Percentiles rank a stretch among this genome's conserved stretches.
Conservation (phyloP, 2,797 vertebrate species). For the Acanthis flammea region DNA sequence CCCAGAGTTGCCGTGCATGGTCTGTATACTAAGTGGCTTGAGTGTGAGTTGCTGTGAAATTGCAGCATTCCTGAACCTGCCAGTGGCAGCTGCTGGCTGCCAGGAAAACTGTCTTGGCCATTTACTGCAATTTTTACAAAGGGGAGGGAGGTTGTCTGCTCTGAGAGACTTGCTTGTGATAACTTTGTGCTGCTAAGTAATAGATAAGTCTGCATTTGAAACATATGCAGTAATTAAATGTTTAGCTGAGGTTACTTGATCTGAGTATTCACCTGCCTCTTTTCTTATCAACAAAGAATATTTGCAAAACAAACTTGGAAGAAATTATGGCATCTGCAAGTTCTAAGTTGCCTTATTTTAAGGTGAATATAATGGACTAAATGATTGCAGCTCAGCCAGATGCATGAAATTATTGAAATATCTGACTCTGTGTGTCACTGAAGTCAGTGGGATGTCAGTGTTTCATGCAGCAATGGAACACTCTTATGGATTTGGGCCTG, state of each 20-base stretch:
- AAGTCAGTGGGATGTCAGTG: neutral
- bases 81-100: neutral
- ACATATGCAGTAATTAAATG: neutral
- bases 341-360: neutral
- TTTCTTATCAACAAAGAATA: neutral
- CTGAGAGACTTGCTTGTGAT: neutral
- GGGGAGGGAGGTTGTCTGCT: neutral
- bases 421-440: neutral
- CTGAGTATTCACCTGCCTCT: neutral
- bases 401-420: neutral
- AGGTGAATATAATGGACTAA: neutral
- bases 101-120: neutral
- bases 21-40: conserved; percentile 25
- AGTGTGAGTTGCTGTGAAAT: conserved; percentile 19
- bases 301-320: neutral
- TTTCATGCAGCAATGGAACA: neutral
- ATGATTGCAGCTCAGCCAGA: neutral
- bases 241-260: neutral
- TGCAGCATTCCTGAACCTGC: neutral
- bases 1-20: neutral
- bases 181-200: neutral
- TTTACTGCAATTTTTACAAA: neutral
- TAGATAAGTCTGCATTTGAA: neutral
- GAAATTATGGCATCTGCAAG: neutral
- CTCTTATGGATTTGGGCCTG: neutral